phyloP scores from a whole-genome alignment of 92 coral and sea anemone species.

The Bergia sp. region DNA sequence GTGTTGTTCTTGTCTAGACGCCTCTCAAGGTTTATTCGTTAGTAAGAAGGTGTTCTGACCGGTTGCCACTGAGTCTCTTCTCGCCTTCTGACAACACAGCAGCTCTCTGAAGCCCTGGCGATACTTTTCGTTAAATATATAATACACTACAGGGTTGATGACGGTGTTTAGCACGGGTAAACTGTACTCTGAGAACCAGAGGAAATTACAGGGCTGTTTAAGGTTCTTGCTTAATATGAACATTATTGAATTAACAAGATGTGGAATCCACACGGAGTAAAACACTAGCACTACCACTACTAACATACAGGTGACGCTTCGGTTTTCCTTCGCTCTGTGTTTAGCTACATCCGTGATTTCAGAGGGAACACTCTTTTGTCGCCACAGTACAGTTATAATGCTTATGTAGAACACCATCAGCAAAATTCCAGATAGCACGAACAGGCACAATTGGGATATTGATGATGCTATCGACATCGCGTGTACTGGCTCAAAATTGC shows the following conservation, averaged over 20 bases:
- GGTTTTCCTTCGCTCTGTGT: conserved; percentile 24
- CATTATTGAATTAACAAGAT: background rate
- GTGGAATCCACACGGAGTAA: conserved; percentile 22
- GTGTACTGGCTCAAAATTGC: background rate
- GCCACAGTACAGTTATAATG: background rate
- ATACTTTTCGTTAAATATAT: conserved; percentile 7
- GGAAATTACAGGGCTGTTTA: conserved; percentile 20
- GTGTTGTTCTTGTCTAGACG: background rate
- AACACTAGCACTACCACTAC: conserved; percentile 1
- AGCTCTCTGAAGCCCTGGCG: conserved; percentile 17
- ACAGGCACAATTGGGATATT: conserved; percentile 1
- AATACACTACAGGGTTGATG: conserved; percentile 14
- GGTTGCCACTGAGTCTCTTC: background rate
- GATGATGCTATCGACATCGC: background rate
- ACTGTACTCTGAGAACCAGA: background rate
- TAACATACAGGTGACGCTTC: conserved; percentile 27
- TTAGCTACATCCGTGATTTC: background rate
- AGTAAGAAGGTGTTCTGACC: background rate
- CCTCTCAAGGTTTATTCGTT: background rate
- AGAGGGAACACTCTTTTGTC: background rate
- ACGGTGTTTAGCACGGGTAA: conserved; percentile 9
- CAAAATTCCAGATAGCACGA: background rate
- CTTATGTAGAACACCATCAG: conserved; percentile 10
- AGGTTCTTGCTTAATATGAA: background rate
- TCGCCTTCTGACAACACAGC: background rate